phyloP scores from a whole-genome alignment of 2,113 vertebrate genomes.

The Zapornia atra region DNA sequence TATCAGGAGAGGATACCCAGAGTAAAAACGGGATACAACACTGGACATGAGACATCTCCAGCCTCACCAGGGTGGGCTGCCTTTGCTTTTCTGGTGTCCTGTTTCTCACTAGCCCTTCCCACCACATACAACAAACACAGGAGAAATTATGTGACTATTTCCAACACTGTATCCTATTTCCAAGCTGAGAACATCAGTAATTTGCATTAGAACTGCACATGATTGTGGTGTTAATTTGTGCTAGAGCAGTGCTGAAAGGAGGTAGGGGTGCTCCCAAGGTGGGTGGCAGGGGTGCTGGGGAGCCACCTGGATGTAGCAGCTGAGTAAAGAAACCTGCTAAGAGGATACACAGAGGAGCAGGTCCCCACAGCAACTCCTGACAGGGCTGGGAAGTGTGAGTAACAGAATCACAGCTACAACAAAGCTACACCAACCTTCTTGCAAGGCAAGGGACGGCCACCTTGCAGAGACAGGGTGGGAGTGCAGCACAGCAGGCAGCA shows the following conservation, averaged over 20 bases:
- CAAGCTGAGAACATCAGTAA: background rate
- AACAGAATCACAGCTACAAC: too few relatives aligned
- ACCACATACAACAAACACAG: background rate
- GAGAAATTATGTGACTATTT: background rate
- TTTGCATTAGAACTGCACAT: accelerated
- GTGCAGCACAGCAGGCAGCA: background rate
- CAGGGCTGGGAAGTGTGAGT: background rate
- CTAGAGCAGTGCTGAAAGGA: background rate
- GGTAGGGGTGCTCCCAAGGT: background rate
- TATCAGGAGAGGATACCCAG: background rate
- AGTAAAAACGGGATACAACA: background rate
- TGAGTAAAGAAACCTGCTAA: background rate
- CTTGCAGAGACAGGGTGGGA: background rate
- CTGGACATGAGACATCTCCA: background rate
- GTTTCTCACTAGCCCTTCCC: background rate
- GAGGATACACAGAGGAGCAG: accelerated
- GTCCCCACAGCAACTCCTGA: background rate
- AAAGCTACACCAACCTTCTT: background rate
- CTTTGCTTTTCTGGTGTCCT: background rate
- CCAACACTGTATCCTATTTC: background rate
- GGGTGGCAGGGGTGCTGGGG: background rate
- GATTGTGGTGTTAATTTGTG: background rate
- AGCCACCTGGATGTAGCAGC: accelerated
- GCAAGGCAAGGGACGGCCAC: background rate
- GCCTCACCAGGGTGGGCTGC: background rate